These are phyloP conservation scores for Chelon auratus DNA, from an alignment of 2,797 vertebrate genomes.

Conservation along the genomic window DNA sequence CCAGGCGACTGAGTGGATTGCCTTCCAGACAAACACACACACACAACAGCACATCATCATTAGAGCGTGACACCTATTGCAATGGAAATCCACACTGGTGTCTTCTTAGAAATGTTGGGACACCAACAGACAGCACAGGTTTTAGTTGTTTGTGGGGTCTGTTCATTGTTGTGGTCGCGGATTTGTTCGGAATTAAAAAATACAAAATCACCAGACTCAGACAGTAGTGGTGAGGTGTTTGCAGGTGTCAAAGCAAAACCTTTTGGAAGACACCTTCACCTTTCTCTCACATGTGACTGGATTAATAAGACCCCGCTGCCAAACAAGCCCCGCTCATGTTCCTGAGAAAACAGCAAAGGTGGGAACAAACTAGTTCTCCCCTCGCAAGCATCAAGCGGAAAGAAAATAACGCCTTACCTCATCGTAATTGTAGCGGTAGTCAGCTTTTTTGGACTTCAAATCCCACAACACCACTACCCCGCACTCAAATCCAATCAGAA, in stretches of 20 bases:
- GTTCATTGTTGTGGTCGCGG: neutral
- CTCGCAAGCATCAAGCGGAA: neutral
- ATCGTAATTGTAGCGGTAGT: conserved; percentile 97
- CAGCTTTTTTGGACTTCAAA: conserved; percentile 97
- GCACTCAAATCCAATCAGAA: conserved; percentile 97
- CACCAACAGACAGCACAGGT: no score
- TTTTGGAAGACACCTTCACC: no score
- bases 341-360: conserved; percentile 10
- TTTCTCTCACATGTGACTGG: neutral
- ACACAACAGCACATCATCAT: conserved; percentile 15
- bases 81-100: neutral
- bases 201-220: no score
- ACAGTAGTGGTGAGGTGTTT: no score
- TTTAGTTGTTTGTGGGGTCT: neutral
- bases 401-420: conserved; percentile 88
- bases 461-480: conserved; percentile 97
- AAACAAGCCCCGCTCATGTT: conserved; percentile 11
- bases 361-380: conserved; percentile 5
- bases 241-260: neutral
- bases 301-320: conserved; percentile 7
- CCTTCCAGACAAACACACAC: conserved; percentile 79
- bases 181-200: neutral
- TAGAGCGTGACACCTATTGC: neutral
- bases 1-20: conserved; percentile 98
- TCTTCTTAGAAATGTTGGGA: no score